Conservation (phyloP, 92 coral and sea anemone genomes). For the Ricordea florida region DNA sequence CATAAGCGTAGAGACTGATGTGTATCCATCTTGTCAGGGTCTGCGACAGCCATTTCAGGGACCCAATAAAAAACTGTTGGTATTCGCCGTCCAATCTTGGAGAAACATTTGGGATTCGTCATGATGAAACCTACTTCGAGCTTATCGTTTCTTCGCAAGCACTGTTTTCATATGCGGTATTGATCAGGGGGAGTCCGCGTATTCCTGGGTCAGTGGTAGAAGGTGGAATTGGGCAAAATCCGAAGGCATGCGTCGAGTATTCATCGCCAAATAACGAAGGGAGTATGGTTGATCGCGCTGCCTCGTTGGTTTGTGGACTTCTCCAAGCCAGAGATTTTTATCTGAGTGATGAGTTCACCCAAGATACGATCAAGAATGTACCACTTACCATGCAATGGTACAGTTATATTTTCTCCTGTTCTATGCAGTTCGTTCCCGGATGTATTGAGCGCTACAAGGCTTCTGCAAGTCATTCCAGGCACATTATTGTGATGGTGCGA, state of each 20-base stretch:
- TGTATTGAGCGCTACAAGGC: conserved; percentile 74
- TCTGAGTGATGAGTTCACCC: conserved; percentile 30
- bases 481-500: conserved; percentile 69
- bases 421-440: conserved; percentile 73
- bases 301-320: conserved; percentile 57
- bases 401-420: conserved; percentile 72
- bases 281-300: conserved; percentile 50
- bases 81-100: conserved; percentile 70
- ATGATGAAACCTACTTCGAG: conserved; percentile 73
- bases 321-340: conserved; percentile 66
- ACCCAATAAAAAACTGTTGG: conserved; percentile 67
- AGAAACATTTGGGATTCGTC: conserved; percentile 84
- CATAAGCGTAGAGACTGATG: no score
- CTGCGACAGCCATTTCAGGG: conserved; percentile 31
- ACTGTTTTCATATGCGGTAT: conserved; percentile 75
- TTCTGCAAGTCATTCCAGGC: conserved; percentile 54
- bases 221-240: conserved; percentile 42
- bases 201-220: conserved; percentile 42
- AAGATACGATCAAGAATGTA: conserved; percentile 41
- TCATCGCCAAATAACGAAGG: not conserved
- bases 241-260: not conserved
- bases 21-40: no score
- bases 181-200: conserved; percentile 64
- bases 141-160: conserved; percentile 79
- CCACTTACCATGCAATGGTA: conserved; percentile 89